Evolutionary conservation across 1,140 invertebrate genomes (phyloP), one percentile per base, ranked within the genome.

Genomic region (Geopemphigus sp.): DNA sequence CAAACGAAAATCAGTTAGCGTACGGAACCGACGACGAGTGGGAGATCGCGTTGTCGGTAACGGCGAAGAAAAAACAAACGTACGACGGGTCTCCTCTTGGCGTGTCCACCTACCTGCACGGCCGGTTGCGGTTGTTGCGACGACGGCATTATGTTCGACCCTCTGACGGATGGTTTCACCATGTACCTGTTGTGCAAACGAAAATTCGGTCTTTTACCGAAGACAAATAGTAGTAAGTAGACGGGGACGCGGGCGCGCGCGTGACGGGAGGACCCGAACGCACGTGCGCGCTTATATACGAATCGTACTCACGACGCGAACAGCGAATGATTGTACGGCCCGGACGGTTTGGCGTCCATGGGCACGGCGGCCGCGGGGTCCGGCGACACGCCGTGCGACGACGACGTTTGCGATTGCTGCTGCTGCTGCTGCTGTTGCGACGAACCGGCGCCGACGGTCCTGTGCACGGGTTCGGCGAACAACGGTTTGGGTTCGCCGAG

Each of bases 91-190:
- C 5, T 50, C 47, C 5, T 50, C 47, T 50, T 39, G 32, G 32
- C 32, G n/a, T 19, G 3, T 17, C 22, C 5, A 26, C 66, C 3
- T 72, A 72, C 68, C 68, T 72, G 68, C 15, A 54, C 26, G 47
- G 24, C 14, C 8, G 74, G 24, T 22, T 59, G 56, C 11, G 63
- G 74, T 0, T 57, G 32, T 63, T 78, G 74, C 5, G 74, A 3
- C 5, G 74, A 3, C 32, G 8, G 39, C 22, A 78, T 59, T 47
- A 78, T 78, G 39, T 78, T 78, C 1, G 74, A 61, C 39, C 74
- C 74, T 61, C 74, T 78, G 32, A 78, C 74, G 14, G 74, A 78
- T 32, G 74, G 74, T 78, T 78, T 78, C 6, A 78, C 74, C 74
- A 78, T 78, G 22, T 78, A 78, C 74, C 74, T 78, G 57, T 12